phyloP scores from a whole-genome alignment of 1,140 invertebrate species.

The Drosophila hydei region DNA sequence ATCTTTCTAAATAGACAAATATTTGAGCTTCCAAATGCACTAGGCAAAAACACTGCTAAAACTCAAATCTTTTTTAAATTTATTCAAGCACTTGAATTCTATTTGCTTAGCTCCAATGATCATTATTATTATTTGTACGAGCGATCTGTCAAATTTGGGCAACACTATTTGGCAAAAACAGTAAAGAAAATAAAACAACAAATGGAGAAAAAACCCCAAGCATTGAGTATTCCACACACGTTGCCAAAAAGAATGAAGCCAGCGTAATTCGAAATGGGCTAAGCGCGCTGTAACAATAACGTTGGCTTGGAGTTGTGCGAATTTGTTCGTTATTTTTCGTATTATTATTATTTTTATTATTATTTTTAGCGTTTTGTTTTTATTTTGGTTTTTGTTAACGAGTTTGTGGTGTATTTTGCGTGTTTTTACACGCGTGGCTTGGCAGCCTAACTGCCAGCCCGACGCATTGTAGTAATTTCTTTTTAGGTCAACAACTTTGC shows the following conservation, averaged over 20 bases:
- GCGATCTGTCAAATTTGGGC: constrained; percentile 21
- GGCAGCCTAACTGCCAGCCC: constrained; percentile 43
- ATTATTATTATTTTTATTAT: constrained; percentile 1
- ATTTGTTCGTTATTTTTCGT: constrained; percentile 24
- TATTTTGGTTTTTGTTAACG: constrained; percentile 27
- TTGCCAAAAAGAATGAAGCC: constrained; percentile 31
- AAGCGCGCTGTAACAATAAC: constrained; percentile 25
- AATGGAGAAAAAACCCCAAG: constrained; percentile 1
- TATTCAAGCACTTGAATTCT: constrained; percentile 16
- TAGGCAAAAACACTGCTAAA: constrained; percentile 5
- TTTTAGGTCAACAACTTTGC: constrained; percentile 73
- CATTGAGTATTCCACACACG: constrained; percentile 40
- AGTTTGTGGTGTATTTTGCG: constrained; percentile 38
- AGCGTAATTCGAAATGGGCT: constrained; percentile 26
- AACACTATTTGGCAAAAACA: constrained; percentile 8
- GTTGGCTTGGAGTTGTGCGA: constrained; percentile 13
- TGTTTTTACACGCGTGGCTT: constrained; percentile 61
- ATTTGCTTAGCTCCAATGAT: constrained; percentile 18
- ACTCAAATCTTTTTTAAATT: constrained; percentile 5
- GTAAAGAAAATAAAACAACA: neutral
- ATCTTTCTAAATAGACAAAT: constrained; percentile 23
- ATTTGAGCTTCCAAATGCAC: constrained; percentile 24
- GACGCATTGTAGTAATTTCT: constrained; percentile 58
- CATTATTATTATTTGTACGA: constrained; percentile 4
- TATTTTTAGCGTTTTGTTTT: constrained; percentile 13